These are phyloP conservation scores for Tetragnatha versicolor DNA, from an alignment of 1,140 invertebrate species.

Conservation along the genomic window DNA sequence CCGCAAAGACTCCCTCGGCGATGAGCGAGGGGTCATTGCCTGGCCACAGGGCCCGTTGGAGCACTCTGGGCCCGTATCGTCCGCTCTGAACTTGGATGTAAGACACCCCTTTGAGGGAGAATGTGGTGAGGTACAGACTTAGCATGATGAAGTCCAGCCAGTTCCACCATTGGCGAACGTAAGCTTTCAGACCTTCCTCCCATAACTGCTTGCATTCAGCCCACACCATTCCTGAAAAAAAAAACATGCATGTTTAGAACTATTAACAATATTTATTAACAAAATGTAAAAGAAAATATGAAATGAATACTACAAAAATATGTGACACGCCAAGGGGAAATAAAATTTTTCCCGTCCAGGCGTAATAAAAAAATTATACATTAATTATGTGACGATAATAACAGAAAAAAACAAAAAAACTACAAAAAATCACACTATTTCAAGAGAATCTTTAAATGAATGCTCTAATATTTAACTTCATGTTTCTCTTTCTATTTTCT, in stretches of 20 bases:
- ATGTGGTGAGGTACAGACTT: conserved; percentile 68
- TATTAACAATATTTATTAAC: no score
- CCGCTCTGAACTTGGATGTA: conserved; percentile 63
- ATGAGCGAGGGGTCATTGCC: conserved; percentile 62
- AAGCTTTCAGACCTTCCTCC: conserved; percentile 69
- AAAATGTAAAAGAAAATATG: no score
- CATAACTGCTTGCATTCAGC: conserved; percentile 71
- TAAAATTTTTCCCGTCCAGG: no score
- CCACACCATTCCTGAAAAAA: conserved; percentile 67
- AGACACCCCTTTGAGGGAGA: conserved; percentile 67
- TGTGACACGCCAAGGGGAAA: no score
- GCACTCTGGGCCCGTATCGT: conserved; percentile 38
- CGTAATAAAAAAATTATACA: no score
- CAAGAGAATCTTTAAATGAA: no score
- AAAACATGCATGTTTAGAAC: background rate
- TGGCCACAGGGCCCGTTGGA: conserved; percentile 59
- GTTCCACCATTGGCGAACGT: conserved; percentile 71
- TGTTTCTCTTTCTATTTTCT: no score
- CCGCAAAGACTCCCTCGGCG: conserved; percentile 62
- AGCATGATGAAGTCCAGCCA: conserved; percentile 71
- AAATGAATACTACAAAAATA: no score
- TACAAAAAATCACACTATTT: no score
- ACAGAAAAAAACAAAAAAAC: no score
- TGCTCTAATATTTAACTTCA: no score
- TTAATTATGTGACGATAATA: no score